Evolutionary conservation across 1,140 invertebrate species (phyloP).

Genomic region (Caenorhabditis tropicalis): DNA sequence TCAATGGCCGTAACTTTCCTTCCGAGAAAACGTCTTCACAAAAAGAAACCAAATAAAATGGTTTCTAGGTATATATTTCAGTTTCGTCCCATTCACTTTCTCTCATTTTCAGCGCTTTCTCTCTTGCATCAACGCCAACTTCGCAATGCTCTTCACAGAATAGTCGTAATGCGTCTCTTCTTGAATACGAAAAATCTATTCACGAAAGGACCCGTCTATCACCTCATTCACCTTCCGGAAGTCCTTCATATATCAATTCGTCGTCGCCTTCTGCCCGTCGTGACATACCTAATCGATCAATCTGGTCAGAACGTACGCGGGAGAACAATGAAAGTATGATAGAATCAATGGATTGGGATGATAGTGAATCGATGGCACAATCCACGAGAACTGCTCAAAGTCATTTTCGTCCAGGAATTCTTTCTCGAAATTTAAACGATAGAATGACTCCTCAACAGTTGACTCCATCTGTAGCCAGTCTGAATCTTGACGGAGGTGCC

Average conservation of each 20-base stretch:
- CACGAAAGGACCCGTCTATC: neutral
- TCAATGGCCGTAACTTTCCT: constrained; percentile 30
- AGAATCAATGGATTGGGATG: constrained; percentile 35
- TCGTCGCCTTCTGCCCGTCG: too few species aligned
- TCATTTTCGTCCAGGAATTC: neutral
- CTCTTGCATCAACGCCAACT: constrained; percentile 47
- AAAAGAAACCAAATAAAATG: constrained; percentile 36
- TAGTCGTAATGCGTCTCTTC: constrained; percentile 10
- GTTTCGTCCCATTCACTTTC: too few species aligned
- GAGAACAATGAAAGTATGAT: neutral
- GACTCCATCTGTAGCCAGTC: constrained; percentile 27
- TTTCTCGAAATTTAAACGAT: neutral
- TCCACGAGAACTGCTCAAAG: neutral
- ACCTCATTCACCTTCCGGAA: neutral
- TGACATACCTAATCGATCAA: neutral
- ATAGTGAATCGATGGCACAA: neutral
- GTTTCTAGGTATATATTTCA: constrained; percentile 46
- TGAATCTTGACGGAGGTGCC: neutral
- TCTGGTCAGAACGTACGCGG: neutral
- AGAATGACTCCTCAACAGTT: constrained; percentile 3
- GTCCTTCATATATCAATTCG: neutral
- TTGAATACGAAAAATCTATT: neutral
- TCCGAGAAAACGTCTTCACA: constrained; percentile 49
- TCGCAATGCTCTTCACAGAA: constrained; percentile 47
- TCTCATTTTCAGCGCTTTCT: constrained; percentile 52